Evolutionary conservation across 2,797 vertebrate genomes (phyloP).

Genomic region (Acrocephalus scirpaceus): DNA sequence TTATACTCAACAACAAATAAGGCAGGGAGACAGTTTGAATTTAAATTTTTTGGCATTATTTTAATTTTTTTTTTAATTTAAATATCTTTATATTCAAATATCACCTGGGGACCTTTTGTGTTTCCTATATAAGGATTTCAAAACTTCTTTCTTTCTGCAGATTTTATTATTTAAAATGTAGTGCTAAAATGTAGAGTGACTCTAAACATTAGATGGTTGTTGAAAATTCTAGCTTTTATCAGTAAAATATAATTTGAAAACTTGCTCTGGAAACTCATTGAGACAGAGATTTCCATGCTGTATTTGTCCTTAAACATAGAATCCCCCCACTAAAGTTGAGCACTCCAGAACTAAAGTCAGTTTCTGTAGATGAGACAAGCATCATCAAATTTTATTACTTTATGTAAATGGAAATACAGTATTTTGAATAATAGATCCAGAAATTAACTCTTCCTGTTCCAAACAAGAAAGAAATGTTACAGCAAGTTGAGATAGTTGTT

Average conservation of each 20-base stretch:
- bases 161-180: background rate
- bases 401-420: background rate
- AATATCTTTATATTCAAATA: background rate
- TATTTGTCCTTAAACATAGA: background rate
- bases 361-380: background rate
- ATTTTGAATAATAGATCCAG: background rate
- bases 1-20: background rate
- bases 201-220: background rate
- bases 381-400: background rate
- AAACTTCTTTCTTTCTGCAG: background rate
- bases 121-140: background rate
- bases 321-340: fast-evolving
- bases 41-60: background rate
- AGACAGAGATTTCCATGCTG: background rate
- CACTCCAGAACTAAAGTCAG: background rate
- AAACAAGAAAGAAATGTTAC: background rate
- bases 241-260: background rate
- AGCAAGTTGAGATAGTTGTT: background rate
- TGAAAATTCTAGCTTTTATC: background rate
- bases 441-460: background rate
- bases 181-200: background rate
- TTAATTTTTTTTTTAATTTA: background rate
- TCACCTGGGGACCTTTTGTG: background rate
- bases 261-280: background rate
- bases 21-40: background rate